phyloP scores from a whole-genome alignment of 2,888 invertebrate genomes.

The Phalera bucephala region DNA sequence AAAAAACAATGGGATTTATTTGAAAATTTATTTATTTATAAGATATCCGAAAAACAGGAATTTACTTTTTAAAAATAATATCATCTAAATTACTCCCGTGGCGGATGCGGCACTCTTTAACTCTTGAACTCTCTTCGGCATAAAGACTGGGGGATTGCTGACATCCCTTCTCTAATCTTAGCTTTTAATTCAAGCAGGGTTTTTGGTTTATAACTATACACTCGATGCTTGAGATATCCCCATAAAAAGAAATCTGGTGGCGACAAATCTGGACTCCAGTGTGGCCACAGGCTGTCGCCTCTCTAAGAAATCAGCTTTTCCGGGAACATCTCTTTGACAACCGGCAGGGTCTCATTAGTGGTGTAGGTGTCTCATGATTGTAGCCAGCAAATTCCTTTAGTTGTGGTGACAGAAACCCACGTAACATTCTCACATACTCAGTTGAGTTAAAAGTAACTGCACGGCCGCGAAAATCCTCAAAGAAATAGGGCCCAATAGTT shows the following conservation, averaged over 20 bases:
- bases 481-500: constrained; percentile 20
- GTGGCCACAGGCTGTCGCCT: constrained; percentile 6
- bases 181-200: no score
- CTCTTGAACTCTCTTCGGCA: not conserved
- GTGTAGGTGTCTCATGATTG: no score
- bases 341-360: not conserved
- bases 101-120: not conserved
- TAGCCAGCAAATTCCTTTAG: no score
- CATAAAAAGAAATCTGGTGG: no score
- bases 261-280: no score
- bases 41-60: not conserved
- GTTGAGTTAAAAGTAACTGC: constrained; percentile 20
- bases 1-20: not conserved
- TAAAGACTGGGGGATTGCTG: not conserved
- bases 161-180: no score
- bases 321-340: no score
- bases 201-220: no score
- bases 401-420: no score
- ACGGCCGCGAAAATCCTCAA: constrained; percentile 18
- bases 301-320: not conserved
- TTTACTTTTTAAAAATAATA: constrained; percentile 1
- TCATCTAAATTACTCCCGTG: not conserved
- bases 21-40: not conserved
- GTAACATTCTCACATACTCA: constrained; percentile 14
- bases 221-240: no score